Conservation (phyloP, 2,797 vertebrate genomes). For the Helarctos malayanus region DNA sequence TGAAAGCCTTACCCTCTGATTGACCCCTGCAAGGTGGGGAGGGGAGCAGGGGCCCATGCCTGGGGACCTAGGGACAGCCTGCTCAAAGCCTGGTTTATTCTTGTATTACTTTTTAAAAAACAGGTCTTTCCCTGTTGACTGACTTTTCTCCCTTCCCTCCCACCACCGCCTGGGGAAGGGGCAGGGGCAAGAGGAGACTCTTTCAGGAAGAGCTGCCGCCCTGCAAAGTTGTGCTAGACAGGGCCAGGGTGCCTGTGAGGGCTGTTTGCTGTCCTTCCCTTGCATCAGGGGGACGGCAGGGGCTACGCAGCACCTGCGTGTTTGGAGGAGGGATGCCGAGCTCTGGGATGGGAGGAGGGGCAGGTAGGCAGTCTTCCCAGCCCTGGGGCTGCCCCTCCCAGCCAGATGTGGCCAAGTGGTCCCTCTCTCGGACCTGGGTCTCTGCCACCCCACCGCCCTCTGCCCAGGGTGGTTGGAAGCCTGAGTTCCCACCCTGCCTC, state of each 20-base stretch:
- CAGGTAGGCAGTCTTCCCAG: neutral
- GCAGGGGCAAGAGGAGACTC: neutral
- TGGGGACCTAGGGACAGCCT: neutral
- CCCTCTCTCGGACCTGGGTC: neutral
- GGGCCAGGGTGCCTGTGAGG: neutral
- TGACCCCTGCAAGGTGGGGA: neutral
- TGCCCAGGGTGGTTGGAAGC: neutral
- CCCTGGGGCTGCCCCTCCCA: neutral
- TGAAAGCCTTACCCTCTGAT: neutral
- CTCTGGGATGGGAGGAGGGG: neutral
- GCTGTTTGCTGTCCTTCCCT: neutral
- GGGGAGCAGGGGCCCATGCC: neutral
- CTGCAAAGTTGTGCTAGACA: neutral
- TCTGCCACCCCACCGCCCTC: neutral
- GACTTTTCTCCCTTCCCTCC: neutral
- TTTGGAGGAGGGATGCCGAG: neutral
- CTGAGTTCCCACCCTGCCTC: neutral
- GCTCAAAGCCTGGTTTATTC: neutral
- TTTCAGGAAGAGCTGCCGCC: neutral
- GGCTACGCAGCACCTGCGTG: rapidly evolving
- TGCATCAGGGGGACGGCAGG: neutral
- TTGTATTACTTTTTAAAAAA: slow-evolving; percentile 52
- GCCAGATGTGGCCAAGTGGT: neutral
- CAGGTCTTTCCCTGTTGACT: neutral
- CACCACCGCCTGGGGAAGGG: neutral